Evolutionary conservation across 2,113 vertebrate genomes (phyloP), one percentile per base, ranked within the genome.

Genomic region (Phalacrocorax aristotelis): DNA sequence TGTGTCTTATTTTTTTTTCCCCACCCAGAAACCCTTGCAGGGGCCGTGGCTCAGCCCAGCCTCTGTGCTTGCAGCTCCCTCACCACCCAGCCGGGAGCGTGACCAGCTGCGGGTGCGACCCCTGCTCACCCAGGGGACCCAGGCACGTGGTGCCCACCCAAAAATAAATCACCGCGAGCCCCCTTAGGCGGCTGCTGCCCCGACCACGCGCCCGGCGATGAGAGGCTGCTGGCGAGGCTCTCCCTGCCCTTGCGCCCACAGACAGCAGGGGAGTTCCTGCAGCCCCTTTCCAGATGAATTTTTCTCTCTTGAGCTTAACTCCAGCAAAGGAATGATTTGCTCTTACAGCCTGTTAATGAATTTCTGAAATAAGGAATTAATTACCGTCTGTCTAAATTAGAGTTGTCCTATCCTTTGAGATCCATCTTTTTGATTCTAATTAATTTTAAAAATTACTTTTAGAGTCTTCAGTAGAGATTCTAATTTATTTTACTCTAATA

Each of bases 381-480:
- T 98, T 97, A 97, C 97, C 61, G 72, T 95, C 97, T 98, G 96
- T 98, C 87, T 46, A 97, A 98, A 98, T 96, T 95, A 97, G 97
- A 98, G 96, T 97, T 96, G 92, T 94, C 96, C 89, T 89, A 96
- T 98, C 97, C 98, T 98, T 97, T 83, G 94, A 98, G 97, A 98
- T 97, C 95, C 95, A 98, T 98, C 97, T 98, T 98, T 98, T 97
- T 98, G 97, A 97, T 97, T 97, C 97, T 98, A 98, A 98, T 98
- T 98, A 98, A 98, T 98, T 98, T 98, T 97, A 95, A 96, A 98
- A 98, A 98, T 98, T 97, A 97, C 75, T 97, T 95, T 84, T 95
- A 88, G 92, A 96, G 18, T 95, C 92, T 64, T 97, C 97, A 91
- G 97, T 91, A 79, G 32, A 7, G 58, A 97, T 97, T 89, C 96